These are phyloP conservation scores for Mus spretus DNA, from an alignment of 2,797 vertebrate species.

Conservation along the genomic window DNA sequence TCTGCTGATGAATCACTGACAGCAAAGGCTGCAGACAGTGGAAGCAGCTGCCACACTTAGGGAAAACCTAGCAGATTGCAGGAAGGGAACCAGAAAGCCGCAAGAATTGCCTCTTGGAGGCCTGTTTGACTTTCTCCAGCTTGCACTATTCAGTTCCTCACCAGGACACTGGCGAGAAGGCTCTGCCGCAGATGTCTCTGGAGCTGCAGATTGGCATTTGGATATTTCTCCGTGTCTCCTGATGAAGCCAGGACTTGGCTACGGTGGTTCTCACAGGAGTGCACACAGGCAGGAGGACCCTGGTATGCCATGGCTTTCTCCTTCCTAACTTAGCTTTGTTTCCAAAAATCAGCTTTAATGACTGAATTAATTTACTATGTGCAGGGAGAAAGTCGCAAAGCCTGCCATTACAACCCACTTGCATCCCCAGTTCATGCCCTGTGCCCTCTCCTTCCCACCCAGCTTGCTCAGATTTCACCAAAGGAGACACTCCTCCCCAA, in stretches of 20 bases:
- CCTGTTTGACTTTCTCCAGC: neutral
- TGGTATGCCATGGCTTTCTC: accelerated
- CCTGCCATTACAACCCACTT: neutral
- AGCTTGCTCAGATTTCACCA: neutral
- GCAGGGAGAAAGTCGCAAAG: neutral
- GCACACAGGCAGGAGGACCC: accelerated
- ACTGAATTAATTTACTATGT: neutral
- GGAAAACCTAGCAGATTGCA: neutral
- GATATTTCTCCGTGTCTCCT: neutral
- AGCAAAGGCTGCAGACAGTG: accelerated
- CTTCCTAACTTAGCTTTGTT: neutral
- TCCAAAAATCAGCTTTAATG: neutral
- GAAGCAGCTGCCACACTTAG: too few relatives aligned
- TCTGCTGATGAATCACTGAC: neutral
- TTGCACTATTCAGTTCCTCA: neutral
- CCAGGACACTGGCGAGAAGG: neutral
- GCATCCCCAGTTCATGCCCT: accelerated
- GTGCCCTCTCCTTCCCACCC: accelerated
- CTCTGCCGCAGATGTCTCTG: neutral
- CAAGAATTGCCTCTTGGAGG: accelerated
- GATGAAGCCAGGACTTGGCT: accelerated
- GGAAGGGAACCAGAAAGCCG: accelerated
- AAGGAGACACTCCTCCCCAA: too few relatives aligned
- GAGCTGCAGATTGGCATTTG: neutral
- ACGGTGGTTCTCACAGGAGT: accelerated